Evolutionary conservation across 2,797 vertebrate species (phyloP).

Genomic region (Acanthiza pusilla): DNA sequence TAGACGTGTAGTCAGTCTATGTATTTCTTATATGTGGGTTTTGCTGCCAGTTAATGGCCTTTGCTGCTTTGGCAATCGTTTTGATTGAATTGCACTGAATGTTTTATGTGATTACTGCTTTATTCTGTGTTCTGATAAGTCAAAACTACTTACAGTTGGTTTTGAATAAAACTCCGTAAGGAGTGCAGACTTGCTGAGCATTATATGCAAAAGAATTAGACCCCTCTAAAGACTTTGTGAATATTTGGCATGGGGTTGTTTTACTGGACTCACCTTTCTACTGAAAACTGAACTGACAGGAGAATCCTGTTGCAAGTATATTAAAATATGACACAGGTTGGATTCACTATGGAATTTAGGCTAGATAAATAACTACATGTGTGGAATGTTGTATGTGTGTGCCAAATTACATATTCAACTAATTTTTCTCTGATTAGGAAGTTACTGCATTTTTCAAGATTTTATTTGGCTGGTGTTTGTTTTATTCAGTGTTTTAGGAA

Average conservation of each 20-base stretch:
- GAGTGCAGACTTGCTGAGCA: background rate
- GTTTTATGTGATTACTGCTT: background rate
- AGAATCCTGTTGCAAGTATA: background rate
- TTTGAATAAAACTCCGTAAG: background rate
- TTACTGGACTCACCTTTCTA: background rate
- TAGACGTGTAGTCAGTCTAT: background rate
- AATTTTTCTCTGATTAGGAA: background rate
- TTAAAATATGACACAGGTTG: background rate
- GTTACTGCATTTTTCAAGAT: background rate
- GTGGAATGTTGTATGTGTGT: background rate
- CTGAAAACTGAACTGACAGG: background rate
- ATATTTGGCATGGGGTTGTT: background rate
- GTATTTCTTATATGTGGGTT: background rate
- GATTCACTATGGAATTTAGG: background rate
- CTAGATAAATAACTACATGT: background rate
- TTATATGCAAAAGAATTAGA: background rate
- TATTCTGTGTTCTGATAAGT: background rate
- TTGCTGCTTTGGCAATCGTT: background rate
- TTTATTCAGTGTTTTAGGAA: background rate
- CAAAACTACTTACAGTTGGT: background rate
- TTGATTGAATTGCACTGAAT: background rate
- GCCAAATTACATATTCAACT: background rate
- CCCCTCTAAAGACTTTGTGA: background rate
- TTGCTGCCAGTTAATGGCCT: background rate
- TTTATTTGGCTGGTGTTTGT: background rate